Evolutionary conservation across 2,113 vertebrate species (phyloP), one percentile per base, ranked within the genome.

Genomic region (Psephotus haematonotus): DNA sequence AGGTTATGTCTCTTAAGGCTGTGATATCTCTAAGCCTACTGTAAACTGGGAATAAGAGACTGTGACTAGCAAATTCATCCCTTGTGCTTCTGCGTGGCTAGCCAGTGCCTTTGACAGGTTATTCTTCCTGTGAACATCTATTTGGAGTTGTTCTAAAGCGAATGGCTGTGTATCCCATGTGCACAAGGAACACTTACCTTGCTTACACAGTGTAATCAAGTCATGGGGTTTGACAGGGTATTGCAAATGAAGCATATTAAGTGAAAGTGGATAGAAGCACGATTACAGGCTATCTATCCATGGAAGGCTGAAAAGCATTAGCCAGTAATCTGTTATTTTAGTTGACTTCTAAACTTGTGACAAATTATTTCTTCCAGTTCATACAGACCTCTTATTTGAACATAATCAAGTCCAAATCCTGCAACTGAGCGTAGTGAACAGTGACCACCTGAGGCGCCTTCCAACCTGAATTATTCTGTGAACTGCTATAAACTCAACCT

Each of bases 361-460:
- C 8, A 65, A 18, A 65, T 62, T 4, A 20, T 60, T 67, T 87
- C 50, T 87, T 75, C 31, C 15, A 16, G 28, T 75, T 83, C 55
- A 53, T 10, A 2, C 11, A 33, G 33, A 19, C 33, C 9, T 1
- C 33, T 15, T 1, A 2, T 5, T 35, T 59, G 33, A 59, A 24
- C 33, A 4, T 69, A 49, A 68, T 24, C 0, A 1, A 52, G 17
- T 52, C 39, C 62, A 52, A 52, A 35, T 79, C 7, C 23, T 80
- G 11, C 20, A 74, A 16, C 7, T 50, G 20, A 62, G 39, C 0
- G 0, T 23, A 35, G 46, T 9, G 29, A 77, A 44, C 7, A 10
- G 20, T 43, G 65, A 57, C 41, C 37, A 44, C 12, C 49, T 29
- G 35, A 88, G 47, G 13, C 25, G 7, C 41, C 19, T 76, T 71